Base-by-base conservation (phyloP, 2,888 invertebrate species). In the Drosophila meridionalis region DNA sequence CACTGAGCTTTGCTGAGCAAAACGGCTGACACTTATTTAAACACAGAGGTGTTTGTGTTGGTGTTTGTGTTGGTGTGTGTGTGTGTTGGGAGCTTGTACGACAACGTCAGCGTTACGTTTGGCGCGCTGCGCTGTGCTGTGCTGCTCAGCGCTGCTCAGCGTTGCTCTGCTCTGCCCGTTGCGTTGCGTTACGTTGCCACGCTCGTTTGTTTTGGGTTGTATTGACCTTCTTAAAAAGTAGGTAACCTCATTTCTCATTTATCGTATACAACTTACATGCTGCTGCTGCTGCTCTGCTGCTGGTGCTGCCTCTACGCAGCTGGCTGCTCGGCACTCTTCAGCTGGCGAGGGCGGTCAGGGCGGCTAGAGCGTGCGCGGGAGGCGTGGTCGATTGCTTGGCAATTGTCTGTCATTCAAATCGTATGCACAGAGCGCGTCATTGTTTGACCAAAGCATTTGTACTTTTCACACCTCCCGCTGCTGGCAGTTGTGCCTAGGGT, bases 151-250 rank as follows among this genome's bases (percentile, higher is more conserved):
- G 64, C 65, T 20, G 47, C 48, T 42, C 42, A 20, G 57, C 65
- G 38, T 53, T 8, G 52, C 62, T 8, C 63, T 55, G 59, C 55
- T 67, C 65, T 38, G 48, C 45, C 32, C 57, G 74, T 69, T 76
- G 70, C 71, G 67, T 78, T 75, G 58, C 72, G 69, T 74, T 83
- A 66, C 74, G 82, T 78, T 80, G 81, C 83, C 90, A 90, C 89
- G 89, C 87, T 90, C 82, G 82, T 89, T 90, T 90, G 89, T 90
- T 89, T 80, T 90, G 80, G 81, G 89, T 89, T 90, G 90, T 90
- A 91, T 92, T 92, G 91, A 92, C 91, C 91, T 92, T 92, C 92
- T 92, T 92, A 85, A 89, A 92, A 92, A 91, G 91, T 92, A 92
- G 91, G 91, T 92, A 92, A 91, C 91, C 91, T 92, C 91, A 92